phyloP scores from a whole-genome alignment of 2,113 vertebrate species.

The Microtus ochrogaster region DNA sequence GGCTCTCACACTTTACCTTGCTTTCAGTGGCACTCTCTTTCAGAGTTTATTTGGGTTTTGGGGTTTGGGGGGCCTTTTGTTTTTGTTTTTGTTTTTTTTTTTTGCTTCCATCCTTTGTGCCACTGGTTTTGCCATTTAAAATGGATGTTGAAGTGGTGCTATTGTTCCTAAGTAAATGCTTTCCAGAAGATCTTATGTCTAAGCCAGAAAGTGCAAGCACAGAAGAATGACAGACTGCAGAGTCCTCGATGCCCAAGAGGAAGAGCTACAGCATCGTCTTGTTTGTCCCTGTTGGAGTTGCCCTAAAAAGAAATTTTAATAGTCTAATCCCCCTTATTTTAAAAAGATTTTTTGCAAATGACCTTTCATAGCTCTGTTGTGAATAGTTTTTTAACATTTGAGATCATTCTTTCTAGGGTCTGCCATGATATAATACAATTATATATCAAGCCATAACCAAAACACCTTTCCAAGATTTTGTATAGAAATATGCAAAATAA shows the following conservation, averaged over 20 bases:
- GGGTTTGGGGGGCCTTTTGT: too few relatives aligned
- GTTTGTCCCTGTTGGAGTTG: not conserved
- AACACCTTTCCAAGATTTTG: slow-evolving; percentile 37
- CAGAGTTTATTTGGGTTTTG: not conserved
- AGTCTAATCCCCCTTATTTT: not conserved
- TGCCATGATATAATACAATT: slow-evolving; percentile 7
- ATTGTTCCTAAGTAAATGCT: not conserved
- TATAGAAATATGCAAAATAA: not conserved
- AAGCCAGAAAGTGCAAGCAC: not conserved
- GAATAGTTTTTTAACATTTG: not conserved
- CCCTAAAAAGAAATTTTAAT: slow-evolving; percentile 44
- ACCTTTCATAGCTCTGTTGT: not conserved
- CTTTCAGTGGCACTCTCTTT: not conserved
- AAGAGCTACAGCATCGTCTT: not conserved
- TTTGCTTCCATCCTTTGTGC: not conserved
- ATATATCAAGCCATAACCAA: slow-evolving; percentile 13
- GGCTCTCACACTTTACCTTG: not conserved
- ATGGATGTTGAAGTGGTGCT: not conserved
- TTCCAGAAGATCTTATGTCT: not conserved
- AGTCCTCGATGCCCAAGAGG: not conserved
- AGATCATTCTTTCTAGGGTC: not conserved
- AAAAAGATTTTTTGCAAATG: slow-evolving; percentile 25
- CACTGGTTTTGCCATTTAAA: not conserved
- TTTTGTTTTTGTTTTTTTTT: not conserved
- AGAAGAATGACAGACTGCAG: not conserved